Evolutionary conservation across 1,140 invertebrate species (phyloP), one percentile per base, ranked within the genome.

Genomic region (Campodea augens): DNA sequence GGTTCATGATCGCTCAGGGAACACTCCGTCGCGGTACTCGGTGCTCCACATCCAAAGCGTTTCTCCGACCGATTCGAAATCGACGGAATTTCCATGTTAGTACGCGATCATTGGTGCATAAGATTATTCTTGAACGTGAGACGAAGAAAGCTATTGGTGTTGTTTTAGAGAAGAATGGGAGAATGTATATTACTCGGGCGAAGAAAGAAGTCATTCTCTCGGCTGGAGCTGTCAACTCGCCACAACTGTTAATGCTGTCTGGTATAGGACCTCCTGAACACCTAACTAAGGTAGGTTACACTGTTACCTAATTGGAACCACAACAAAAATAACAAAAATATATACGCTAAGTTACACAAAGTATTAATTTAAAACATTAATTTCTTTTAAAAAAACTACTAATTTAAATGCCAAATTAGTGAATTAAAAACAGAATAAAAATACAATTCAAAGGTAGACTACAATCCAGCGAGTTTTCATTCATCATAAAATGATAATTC

Each of bases 131-230:
- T 50, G 69, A 77, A 50, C 55, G 56, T 5, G 38, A 51, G 5
- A 61, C 64, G 7, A 71, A 69, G 45, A 54, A 60, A 44, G 73
- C 73, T 4, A 57, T 67, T 39, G 74, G 70, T 13, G 62, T 77
- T 1, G 60, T 70, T 50, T 71, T 71, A 51, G 53, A 64, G 20
- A 61, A 66, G n/a, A 53, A 62, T 15, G 58, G 40, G 1, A 50
- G 47, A 49, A 60, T 48, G 4, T 52, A 60, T 41, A 58, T 54
- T 20, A 69, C 62, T 0, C 57, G 58, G 15, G 72, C 70, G 0
- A 32, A 32, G 10, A 56, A 54, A 43, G 59, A 60, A 49, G 46
- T 60, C 1, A 58, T 60, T 5, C 10, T 60, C 3, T 59, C 57
- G 7, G 55, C 54, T 5, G 57, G 56, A 23, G 48, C 53, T n/a